Conservation (phyloP, 2,113 vertebrate genomes). For the Columba livia region DNA sequence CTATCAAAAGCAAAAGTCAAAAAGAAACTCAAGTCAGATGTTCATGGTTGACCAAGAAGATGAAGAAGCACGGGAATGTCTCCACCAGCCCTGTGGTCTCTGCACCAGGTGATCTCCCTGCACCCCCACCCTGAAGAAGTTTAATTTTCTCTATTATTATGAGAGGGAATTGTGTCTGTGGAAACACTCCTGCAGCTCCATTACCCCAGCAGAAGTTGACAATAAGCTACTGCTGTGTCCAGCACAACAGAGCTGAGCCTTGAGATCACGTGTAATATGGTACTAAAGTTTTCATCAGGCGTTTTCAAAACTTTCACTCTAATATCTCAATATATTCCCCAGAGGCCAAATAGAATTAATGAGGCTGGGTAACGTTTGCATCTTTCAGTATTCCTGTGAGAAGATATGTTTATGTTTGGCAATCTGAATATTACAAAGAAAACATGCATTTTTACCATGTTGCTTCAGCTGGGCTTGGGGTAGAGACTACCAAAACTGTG, state of each 20-base stretch:
- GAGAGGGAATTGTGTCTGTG: not conserved
- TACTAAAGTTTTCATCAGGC: not conserved
- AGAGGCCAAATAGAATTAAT: slow-evolving; percentile 17
- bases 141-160: not conserved
- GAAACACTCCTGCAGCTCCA: not conserved
- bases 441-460: not conserved
- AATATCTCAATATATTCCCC: not conserved
- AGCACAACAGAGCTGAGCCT: not conserved
- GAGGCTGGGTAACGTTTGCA: not conserved
- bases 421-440: not conserved
- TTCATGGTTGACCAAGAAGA: not conserved
- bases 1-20: not conserved
- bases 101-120: fast-evolving
- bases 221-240: not conserved
- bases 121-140: not conserved
- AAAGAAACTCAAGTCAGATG: not conserved
- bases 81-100: not conserved
- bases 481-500: not conserved
- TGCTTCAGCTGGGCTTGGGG: not conserved
- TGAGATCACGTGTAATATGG: not conserved
- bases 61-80: fast-evolving
- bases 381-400: not conserved
- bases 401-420: not conserved
- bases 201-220: not conserved
- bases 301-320: not conserved